phyloP scores from a whole-genome alignment of 2,888 invertebrate species.

The Napeogenes inachia region DNA sequence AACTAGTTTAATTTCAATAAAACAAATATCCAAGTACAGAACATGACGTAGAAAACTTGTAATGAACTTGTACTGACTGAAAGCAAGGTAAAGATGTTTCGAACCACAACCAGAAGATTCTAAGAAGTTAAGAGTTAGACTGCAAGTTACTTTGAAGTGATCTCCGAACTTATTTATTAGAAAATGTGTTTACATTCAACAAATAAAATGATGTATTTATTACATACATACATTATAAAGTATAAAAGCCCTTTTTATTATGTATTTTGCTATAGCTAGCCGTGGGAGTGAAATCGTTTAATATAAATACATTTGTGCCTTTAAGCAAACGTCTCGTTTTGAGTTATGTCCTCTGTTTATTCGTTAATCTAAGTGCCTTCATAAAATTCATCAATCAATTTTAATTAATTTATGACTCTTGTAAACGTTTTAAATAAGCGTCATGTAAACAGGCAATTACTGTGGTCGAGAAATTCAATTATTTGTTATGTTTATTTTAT shows the following conservation, averaged over 20 bases:
- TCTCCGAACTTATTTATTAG: background rate
- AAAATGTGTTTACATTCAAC: background rate
- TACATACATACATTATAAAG: too few relatives aligned
- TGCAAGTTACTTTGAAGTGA: slow-evolving; percentile 7
- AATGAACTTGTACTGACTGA: slow-evolving; percentile 20
- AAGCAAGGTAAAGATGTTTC: slow-evolving; percentile 16
- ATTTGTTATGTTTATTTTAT: slow-evolving; percentile 24
- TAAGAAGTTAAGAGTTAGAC: slow-evolving; percentile 16
- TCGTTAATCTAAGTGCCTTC: slow-evolving; percentile 24
- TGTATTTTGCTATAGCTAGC: too few relatives aligned
- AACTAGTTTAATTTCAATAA: background rate
- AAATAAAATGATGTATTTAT: too few relatives aligned
- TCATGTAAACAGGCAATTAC: slow-evolving; percentile 31
- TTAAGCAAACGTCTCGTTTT: background rate
- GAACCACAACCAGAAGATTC: slow-evolving; percentile 20
- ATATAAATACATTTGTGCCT: too few relatives aligned
- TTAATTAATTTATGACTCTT: slow-evolving; percentile 33
- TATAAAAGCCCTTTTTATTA: too few relatives aligned
- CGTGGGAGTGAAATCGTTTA: too few relatives aligned
- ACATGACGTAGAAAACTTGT: slow-evolving; percentile 5
- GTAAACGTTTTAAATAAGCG: slow-evolving; percentile 31
- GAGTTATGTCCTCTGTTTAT: slow-evolving; percentile 11
- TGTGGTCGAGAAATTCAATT: slow-evolving; percentile 31
- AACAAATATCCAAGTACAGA: background rate
- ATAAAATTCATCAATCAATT: slow-evolving; percentile 29